These are phyloP conservation scores for Ecliptopera silaceata DNA, from an alignment of 2,888 invertebrate genomes.

Conservation along the genomic window DNA sequence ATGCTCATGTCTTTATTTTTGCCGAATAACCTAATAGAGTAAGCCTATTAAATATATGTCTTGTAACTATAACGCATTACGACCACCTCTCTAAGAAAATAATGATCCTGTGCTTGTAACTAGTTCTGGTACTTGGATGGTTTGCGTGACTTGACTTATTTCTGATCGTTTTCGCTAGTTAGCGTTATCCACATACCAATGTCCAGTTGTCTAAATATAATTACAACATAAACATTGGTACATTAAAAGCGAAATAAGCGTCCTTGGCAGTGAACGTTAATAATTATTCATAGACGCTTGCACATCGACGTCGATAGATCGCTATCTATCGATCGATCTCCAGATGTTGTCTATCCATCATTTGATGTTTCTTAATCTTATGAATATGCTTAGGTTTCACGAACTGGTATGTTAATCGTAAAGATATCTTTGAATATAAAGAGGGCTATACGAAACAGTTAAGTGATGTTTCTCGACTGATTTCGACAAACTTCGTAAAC, in stretches of 20 bases:
- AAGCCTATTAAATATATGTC: too few relatives aligned
- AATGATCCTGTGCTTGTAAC: too few relatives aligned
- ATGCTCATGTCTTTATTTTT: too few relatives aligned
- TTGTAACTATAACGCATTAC: too few relatives aligned
- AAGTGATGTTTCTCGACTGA: too few relatives aligned
- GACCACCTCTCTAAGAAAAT: too few relatives aligned
- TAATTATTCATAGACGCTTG: slow-evolving; percentile 62
- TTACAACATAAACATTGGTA: slow-evolving; percentile 15
- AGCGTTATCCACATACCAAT: not conserved
- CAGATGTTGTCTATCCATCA: slow-evolving; percentile 47
- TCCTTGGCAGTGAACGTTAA: slow-evolving; percentile 46
- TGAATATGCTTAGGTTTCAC: slow-evolving; percentile 4
- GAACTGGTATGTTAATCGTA: not conserved
- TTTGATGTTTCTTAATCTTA: slow-evolving; percentile 47
- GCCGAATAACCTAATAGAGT: too few relatives aligned
- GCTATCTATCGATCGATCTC: slow-evolving; percentile 53
- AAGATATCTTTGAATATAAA: not conserved
- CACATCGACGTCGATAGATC: slow-evolving; percentile 53
- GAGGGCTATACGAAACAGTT: too few relatives aligned
- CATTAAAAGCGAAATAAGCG: not conserved
- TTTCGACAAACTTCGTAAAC: too few relatives aligned
- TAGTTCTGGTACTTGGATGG: too few relatives aligned
- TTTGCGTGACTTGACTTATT: too few relatives aligned
- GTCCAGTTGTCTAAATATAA: not conserved
- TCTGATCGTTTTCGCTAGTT: not conserved